Base-by-base conservation (phyloP, 2,797 vertebrate genomes). In the Pseudopleuronectes americanus region DNA sequence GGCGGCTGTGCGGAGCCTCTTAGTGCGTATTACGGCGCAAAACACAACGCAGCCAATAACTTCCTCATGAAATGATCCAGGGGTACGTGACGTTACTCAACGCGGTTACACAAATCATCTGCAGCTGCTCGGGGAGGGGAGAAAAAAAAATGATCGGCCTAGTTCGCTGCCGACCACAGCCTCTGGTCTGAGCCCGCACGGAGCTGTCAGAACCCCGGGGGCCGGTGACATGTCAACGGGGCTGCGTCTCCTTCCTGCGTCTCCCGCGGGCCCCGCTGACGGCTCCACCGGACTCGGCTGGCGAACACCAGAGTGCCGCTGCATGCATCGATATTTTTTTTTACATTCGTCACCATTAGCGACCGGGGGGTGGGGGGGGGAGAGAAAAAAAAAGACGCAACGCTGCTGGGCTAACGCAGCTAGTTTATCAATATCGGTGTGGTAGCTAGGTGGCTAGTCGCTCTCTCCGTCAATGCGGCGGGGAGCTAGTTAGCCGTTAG, bases 221-320 rank as follows among this genome's bases (percentile, higher is more conserved):
- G 84, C 83, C 83, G 68, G 79, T 69, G 86, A 88, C 87, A 87
- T 84, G 90, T 93, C 91, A 90, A 74, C n/a, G 78, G 84, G 78
- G 47, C 47, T n/a, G 47, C 47, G 45, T 48, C 45, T 48, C 17
- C 75, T 77, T 21, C 76, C 48, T 47, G 76, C 79, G 84, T 76
- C 84, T 84, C 82, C 8, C 64, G 71, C 43, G 86, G 79, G 82
- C 71, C 81, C 74, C 62, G 70, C 72, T 68, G 81, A 61, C 71
- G 45, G 67, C 31, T 78, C 55, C 64, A 22, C 56, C 74, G 70
- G 75, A 83, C 70, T 7, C 17, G 43, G 43, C 17, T 45, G 8
- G 61, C 43, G 57, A 67, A 78, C 72, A 57, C 66, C 61, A 55
- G 85, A 71, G 68, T 59, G 58, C 63, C 26, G 36, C 36, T 38